Percentiles rank a stretch among this genome's conserved stretches.
Conservation (phyloP, 2,797 vertebrate genomes). For the Meriones psammophilus region DNA sequence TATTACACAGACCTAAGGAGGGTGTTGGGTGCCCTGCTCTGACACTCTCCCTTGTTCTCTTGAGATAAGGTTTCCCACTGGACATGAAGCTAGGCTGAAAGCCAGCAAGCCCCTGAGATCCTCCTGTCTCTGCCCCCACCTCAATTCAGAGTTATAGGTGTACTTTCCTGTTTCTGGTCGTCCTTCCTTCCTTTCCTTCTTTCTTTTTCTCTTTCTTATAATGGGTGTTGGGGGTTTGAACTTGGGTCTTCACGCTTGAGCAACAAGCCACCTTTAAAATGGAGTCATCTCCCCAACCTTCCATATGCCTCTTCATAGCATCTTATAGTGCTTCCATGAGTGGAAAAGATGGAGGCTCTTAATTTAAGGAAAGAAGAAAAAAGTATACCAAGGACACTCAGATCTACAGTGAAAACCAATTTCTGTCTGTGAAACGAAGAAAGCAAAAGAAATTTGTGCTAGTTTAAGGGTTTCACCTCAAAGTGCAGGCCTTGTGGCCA, state of each 20-base stretch:
- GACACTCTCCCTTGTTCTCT: neutral
- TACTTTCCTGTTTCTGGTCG: no score
- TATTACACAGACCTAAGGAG: neutral
- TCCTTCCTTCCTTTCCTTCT: no score
- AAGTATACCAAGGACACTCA: neutral
- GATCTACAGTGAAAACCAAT: neutral
- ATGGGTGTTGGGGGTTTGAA: neutral
- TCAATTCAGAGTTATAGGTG: neutral
- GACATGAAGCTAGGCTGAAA: neutral
- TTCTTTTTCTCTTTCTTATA: neutral
- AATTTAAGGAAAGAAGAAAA: neutral
- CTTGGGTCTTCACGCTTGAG: neutral
- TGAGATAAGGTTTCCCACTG: neutral
- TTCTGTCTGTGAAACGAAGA: neutral
- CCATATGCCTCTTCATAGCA: neutral
- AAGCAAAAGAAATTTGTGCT: neutral
- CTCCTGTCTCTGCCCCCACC: neutral
- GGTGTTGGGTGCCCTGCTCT: neutral
- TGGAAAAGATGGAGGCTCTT: neutral
- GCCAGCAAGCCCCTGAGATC: neutral
- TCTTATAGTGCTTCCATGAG: neutral
- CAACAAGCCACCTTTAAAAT: no score
- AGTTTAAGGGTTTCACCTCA: neutral
- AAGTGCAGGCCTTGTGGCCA: neutral
- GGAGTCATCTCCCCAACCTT: neutral